Base-by-base conservation (phyloP, 1,140 invertebrate species). In the Cyphomyrmex costatus region DNA sequence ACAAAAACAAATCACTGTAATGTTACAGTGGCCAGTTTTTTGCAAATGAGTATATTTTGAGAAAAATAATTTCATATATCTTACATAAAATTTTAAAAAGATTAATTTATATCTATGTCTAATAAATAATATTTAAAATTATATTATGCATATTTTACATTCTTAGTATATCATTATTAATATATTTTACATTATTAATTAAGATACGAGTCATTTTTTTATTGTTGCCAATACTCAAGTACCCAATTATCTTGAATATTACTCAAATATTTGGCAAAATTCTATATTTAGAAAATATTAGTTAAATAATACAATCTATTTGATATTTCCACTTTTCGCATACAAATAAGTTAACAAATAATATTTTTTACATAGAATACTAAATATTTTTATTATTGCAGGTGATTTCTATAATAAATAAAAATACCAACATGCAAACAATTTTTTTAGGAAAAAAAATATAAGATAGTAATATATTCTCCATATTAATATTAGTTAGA, bases 291-390 rank as follows among this genome's bases (percentile, higher is more conserved):
- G 10, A 76, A 76, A 36, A 76, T 76, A 36, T 58, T 36, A 56
- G n/a, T 14, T 27, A 56, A 30, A 14, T 74, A 36, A 73, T 53
- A 71, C 16, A 71, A 71, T 71, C 19, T 14, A n/a, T n/a, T 53
- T 33, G 4, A 66, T 42, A 33, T n/a, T 56, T 56, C 4, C 8
- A n/a, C 24, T 74, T 21, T 33, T 76, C n/a, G 12, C 0, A n/a
- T 2, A n/a, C 14, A 58, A 8, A 33, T 10, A 56, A 56, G 19
- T 6, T 73, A 56, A 56, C 27, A 14, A 71, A 33, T n/a, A 36
- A 49, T 16, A 51, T 14, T 19, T 73, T 53, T 53, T 33, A 73
- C 27, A 49, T 14, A 19, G 0, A 66, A 33, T 30, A 30, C 33
- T 30, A 2, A 66, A 46, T 70, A 46, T n/a, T 6, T 30, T 66